phyloP scores from a whole-genome alignment of 2,797 vertebrate species.

The Lagodon rhomboides region DNA sequence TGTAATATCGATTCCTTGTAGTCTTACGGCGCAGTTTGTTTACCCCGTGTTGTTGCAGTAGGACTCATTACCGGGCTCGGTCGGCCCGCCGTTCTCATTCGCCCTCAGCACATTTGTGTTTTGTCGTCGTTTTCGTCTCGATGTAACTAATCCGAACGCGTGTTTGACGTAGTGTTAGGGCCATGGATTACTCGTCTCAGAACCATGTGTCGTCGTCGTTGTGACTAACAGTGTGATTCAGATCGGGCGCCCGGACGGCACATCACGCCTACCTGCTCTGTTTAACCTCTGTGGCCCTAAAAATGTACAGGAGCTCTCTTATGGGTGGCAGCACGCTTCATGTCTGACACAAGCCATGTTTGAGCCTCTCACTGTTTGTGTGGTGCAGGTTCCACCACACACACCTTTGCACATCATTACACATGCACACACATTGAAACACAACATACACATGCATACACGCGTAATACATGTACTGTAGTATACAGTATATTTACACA shows the following conservation, averaged over 20 bases:
- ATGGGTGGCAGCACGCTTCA: constrained; percentile 74
- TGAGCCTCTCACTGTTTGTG: constrained; percentile 83
- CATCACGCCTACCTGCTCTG: constrained; percentile 53
- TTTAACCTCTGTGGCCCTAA: constrained; percentile 71
- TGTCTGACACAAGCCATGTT: constrained; percentile 79
- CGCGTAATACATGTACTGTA: constrained; percentile 61
- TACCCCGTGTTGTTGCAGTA: constrained; percentile 44
- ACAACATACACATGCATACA: constrained; percentile 30
- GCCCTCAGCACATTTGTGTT: constrained; percentile 46
- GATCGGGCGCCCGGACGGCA: constrained; percentile 57
- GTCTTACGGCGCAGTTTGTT: constrained; percentile 51
- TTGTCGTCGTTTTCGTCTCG: constrained; percentile 39
- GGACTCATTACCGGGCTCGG: constrained; percentile 38
- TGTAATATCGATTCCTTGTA: constrained; percentile 25
- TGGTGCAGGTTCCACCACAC: constrained; percentile 87
- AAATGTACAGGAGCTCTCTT: constrained; percentile 76
- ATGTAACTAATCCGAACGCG: constrained; percentile 54
- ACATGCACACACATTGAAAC: constrained; percentile 29
- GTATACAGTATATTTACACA: constrained; percentile 72
- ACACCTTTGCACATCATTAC: constrained; percentile 51
- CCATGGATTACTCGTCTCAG: constrained; percentile 53
- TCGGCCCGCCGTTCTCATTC: constrained; percentile 36
- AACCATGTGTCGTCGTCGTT: constrained; percentile 48
- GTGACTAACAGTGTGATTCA: constrained; percentile 57
- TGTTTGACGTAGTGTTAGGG: constrained; percentile 62